phyloP scores from a whole-genome alignment of 2,888 invertebrate species.

The Cephalotes varians region DNA sequence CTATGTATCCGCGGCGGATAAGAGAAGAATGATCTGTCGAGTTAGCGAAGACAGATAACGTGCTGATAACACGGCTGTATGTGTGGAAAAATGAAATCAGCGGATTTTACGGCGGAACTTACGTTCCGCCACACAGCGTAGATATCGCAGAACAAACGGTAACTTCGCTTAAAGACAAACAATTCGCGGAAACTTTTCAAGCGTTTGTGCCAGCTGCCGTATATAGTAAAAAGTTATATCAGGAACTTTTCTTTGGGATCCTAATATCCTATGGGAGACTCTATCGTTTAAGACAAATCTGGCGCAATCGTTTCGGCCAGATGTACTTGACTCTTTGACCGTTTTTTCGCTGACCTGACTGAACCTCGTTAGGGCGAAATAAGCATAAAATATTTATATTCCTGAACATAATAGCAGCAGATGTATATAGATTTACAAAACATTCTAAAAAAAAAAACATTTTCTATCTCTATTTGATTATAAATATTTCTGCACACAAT shows the following conservation, averaged over 20 bases:
- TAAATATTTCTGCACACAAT: too few species aligned
- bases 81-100: slow-evolving; percentile 28
- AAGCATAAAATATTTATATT: background rate
- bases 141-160: slow-evolving; percentile 39
- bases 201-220: slow-evolving; percentile 35
- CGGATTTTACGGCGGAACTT: slow-evolving; percentile 32
- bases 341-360: background rate
- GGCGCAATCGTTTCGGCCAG: slow-evolving; percentile 28
- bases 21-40: background rate
- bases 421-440: too few species aligned
- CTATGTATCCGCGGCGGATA: background rate
- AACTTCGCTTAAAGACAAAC: slow-evolving; percentile 44
- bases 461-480: too few species aligned
- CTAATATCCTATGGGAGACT: slow-evolving; percentile 42
- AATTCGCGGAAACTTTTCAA: slow-evolving; percentile 37
- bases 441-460: too few species aligned
- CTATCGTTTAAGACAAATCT: slow-evolving; percentile 47
- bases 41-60: slow-evolving; percentile 1
- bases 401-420: too few species aligned
- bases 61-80: slow-evolving; percentile 13
- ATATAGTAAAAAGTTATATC: slow-evolving; percentile 45
- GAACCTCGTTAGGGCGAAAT: background rate
- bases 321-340: slow-evolving; percentile 7
- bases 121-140: slow-evolving; percentile 8
- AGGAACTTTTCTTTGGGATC: slow-evolving; percentile 29